phyloP scores from a whole-genome alignment of 2,797 vertebrate species.

The Chloroceryle inda region DNA sequence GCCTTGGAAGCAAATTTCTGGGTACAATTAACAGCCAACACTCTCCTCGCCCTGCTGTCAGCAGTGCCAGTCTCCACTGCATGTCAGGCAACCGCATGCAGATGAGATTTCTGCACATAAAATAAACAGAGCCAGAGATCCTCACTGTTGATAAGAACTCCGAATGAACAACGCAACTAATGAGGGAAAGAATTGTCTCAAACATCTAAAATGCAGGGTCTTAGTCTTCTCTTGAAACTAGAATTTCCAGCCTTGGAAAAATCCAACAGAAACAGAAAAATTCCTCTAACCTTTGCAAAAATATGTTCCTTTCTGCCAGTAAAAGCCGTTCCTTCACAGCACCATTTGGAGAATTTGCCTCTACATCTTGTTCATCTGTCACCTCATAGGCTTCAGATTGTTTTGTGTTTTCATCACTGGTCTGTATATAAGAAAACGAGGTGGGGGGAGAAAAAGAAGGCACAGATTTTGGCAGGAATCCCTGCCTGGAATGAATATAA shows the following conservation, averaged over 20 bases:
- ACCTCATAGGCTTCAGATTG: constrained; percentile 64
- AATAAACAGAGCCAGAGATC: background rate
- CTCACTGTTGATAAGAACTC: background rate
- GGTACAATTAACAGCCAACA: background rate
- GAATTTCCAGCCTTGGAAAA: constrained; percentile 47
- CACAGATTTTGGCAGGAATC: constrained; percentile 54
- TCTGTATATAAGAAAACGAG: constrained; percentile 51
- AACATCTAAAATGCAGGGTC: background rate
- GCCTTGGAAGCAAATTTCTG: background rate
- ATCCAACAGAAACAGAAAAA: constrained; percentile 37
- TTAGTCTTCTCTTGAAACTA: background rate
- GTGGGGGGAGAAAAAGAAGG: background rate
- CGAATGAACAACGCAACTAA: background rate
- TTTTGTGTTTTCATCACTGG: constrained; percentile 58
- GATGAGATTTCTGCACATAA: background rate
- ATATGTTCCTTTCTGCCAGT: constrained; percentile 20
- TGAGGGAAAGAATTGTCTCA: background rate
- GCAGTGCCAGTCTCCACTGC: background rate
- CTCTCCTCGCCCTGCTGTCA: background rate
- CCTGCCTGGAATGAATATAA: constrained; percentile 69
- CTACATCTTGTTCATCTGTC: constrained; percentile 64
- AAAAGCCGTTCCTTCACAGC: constrained; percentile 38
- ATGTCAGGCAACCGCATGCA: fast-evolving
- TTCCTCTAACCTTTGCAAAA: constrained; percentile 49
- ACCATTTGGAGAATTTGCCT: constrained; percentile 37